Evolutionary conservation across 1,140 invertebrate genomes (phyloP).

Genomic region (Drosophila nannoptera): DNA sequence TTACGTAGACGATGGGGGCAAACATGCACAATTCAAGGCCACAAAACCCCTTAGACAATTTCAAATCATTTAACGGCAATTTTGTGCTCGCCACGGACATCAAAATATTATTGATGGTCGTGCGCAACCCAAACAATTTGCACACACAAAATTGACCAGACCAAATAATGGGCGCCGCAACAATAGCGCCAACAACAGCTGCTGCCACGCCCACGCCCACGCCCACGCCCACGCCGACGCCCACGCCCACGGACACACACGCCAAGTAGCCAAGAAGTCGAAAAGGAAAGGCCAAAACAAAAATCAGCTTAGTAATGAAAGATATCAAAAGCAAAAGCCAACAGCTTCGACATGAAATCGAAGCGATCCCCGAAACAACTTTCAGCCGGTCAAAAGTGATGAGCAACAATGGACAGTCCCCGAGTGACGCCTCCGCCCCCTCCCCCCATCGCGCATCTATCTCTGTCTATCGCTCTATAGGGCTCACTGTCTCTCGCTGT

Average conservation of each 20-base stretch:
- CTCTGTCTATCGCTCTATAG: constrained; percentile 15
- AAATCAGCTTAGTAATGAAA: constrained; percentile 58
- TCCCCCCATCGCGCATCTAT: not conserved
- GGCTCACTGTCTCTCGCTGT: constrained; percentile 10
- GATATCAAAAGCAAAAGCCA: constrained; percentile 59
- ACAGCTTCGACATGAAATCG: constrained; percentile 57
- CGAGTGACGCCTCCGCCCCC: not conserved
- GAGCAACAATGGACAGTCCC: constrained; percentile 38
- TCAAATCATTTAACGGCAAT: constrained; percentile 30
- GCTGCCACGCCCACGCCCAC: constrained; percentile 59
- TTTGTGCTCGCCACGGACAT: constrained; percentile 35
- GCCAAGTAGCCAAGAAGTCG: constrained; percentile 4
- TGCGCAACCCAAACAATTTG: constrained; percentile 68
- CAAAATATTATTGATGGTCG: constrained; percentile 63
- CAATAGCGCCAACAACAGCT: constrained; percentile 36
- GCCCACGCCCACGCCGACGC: not conserved
- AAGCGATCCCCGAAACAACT: constrained; percentile 55
- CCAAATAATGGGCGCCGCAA: constrained; percentile 31
- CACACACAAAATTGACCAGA: constrained; percentile 62
- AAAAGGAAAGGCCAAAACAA: constrained; percentile 37
- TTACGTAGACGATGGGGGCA: constrained; percentile 18
- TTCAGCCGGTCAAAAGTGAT: constrained; percentile 61
- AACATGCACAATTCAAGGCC: constrained; percentile 22
- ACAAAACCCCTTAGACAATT: constrained; percentile 30
- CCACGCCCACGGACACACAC: constrained; percentile 12